Evolutionary conservation across 2,113 vertebrate species (phyloP).

Genomic region (Fukomys damarensis): DNA sequence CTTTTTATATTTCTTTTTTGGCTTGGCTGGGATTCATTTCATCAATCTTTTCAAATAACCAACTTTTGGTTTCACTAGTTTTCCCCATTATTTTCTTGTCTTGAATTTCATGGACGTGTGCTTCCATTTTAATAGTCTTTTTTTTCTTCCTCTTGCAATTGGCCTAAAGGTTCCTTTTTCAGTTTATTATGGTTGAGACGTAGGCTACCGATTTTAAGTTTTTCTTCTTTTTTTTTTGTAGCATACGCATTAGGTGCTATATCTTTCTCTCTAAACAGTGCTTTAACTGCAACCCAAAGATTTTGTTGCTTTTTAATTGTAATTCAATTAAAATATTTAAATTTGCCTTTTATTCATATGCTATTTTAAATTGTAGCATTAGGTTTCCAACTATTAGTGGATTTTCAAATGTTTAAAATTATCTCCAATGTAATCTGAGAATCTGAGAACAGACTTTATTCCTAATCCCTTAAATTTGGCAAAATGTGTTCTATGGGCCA

Average conservation of each 20-base stretch:
- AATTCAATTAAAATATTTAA: constrained; percentile 20
- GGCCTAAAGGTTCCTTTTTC: background rate
- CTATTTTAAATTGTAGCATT: background rate
- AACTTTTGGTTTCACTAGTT: background rate
- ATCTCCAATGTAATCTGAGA: background rate
- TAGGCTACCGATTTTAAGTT: background rate
- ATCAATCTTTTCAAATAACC: background rate
- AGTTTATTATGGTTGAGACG: background rate
- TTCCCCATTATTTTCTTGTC: background rate
- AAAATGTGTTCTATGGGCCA: background rate
- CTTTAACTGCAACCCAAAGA: background rate
- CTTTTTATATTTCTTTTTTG: background rate
- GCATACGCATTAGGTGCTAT: background rate
- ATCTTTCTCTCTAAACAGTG: background rate
- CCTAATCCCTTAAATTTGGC: background rate
- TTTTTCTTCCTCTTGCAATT: background rate
- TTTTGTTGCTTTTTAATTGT: background rate
- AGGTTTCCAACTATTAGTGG: background rate
- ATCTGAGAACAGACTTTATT: background rate
- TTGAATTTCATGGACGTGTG: background rate
- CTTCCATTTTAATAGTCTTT: background rate
- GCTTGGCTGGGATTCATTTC: background rate
- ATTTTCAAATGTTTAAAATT: background rate
- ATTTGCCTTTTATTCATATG: background rate
- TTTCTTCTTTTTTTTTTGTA: background rate